These are phyloP conservation scores for Ophion costatus DNA, from an alignment of 2,888 invertebrate genomes.

Conservation along the genomic window DNA sequence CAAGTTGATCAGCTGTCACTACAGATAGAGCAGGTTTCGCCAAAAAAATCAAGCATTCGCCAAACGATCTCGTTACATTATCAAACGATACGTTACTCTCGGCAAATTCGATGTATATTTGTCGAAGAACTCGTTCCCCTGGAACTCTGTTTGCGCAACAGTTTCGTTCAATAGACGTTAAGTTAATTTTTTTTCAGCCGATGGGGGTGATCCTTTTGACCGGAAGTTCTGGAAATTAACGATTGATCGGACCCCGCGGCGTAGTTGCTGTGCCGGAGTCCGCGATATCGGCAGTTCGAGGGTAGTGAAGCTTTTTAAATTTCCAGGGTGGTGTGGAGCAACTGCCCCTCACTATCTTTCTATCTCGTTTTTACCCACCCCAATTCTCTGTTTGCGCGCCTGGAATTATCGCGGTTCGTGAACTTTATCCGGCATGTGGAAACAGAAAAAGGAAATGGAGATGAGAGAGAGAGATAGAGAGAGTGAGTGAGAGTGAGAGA, in stretches of 20 bases:
- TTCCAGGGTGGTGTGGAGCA: slow-evolving; percentile 11
- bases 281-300: slow-evolving; percentile 67
- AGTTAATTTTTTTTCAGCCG: slow-evolving; percentile 22
- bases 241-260: slow-evolving; percentile 32
- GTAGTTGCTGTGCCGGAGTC: slow-evolving; percentile 50
- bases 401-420: slow-evolving; percentile 27
- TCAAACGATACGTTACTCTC: slow-evolving; percentile 23
- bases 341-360: slow-evolving; percentile 12
- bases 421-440: slow-evolving; percentile 35
- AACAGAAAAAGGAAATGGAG: slow-evolving; percentile 16
- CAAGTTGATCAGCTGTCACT: no score
- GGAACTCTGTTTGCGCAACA: slow-evolving; percentile 40
- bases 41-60: no score
- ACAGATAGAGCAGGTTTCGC: no score
- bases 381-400: slow-evolving; percentile 10
- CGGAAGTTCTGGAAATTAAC: slow-evolving; percentile 64
- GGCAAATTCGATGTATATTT: slow-evolving; percentile 29
- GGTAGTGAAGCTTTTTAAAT: slow-evolving; percentile 56
- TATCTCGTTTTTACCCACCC: neutral
- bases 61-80: no score
- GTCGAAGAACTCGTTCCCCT: slow-evolving; percentile 15
- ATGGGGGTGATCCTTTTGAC: slow-evolving; percentile 35
- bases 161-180: slow-evolving; percentile 45
- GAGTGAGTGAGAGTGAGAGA: neutral
- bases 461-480: neutral